Evolutionary conservation across 2,888 invertebrate genomes (phyloP).

Genomic region (Biston betularia): DNA sequence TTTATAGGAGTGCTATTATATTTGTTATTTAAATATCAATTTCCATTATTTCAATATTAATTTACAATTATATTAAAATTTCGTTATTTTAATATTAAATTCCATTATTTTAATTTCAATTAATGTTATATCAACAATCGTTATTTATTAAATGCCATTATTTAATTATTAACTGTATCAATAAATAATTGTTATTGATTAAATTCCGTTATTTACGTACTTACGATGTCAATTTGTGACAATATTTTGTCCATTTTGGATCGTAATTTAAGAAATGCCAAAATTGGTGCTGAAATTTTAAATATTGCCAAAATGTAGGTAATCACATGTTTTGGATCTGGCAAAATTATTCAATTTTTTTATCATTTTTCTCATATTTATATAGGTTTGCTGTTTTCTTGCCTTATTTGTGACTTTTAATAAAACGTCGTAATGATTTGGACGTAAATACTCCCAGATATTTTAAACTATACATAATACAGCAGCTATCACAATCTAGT

Average conservation of each 20-base stretch:
- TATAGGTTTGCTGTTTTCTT: slow-evolving; percentile 25
- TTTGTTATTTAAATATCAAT: too few species aligned
- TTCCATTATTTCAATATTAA: too few species aligned
- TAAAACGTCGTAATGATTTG: neutral
- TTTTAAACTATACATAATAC: too few species aligned
- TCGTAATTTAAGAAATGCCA: slow-evolving; percentile 30
- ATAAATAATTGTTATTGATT: neutral
- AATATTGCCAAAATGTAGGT: slow-evolving; percentile 32
- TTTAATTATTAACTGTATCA: neutral
- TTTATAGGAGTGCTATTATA: neutral
- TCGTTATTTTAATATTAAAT: too few species aligned
- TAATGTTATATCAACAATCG: too few species aligned
- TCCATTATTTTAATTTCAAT: too few species aligned
- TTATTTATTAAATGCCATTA: slow-evolving; percentile 6
- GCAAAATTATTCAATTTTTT: slow-evolving; percentile 3
- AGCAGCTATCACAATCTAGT: too few species aligned
- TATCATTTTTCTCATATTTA: neutral
- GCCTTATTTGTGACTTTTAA: slow-evolving; percentile 3
- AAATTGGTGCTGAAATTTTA: slow-evolving; percentile 34
- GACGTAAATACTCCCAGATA: too few species aligned
- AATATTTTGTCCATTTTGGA: slow-evolving; percentile 13
- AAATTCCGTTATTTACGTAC: slow-evolving; percentile 11
- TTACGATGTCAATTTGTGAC: slow-evolving; percentile 22
- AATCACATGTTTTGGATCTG: slow-evolving; percentile 18
- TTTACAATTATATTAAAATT: too few species aligned